Evolutionary conservation across 2,113 vertebrate genomes (phyloP).

Genomic region (Rallus limicola): DNA sequence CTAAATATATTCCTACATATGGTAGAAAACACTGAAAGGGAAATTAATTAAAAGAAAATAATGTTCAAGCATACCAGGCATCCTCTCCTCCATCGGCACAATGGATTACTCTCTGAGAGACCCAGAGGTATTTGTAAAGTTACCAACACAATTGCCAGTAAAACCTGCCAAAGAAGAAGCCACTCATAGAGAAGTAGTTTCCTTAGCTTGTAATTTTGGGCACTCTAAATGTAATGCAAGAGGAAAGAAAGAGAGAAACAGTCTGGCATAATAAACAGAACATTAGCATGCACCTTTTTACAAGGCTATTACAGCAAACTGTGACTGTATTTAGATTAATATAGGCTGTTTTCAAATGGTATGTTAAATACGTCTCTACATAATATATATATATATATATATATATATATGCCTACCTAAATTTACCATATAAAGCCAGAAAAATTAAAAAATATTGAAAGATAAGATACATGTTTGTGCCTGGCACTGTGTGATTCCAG

Average conservation of each 20-base stretch:
- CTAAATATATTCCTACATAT: neutral
- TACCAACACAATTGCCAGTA: neutral
- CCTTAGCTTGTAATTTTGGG: neutral
- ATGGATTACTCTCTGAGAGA: conserved; percentile 13
- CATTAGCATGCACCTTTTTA: neutral
- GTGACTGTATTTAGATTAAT: neutral
- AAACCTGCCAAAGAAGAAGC: neutral
- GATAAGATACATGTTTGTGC: neutral
- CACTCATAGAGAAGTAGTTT: neutral
- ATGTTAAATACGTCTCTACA: neutral
- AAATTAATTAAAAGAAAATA: conserved; percentile 8
- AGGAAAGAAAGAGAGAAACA: neutral
- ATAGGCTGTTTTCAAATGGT: neutral
- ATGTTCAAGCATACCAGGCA: neutral
- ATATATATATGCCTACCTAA: neutral
- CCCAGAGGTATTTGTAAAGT: neutral
- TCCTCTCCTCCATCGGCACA: neutral
- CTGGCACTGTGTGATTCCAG: neutral
- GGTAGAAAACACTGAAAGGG: neutral
- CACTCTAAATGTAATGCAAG: neutral
- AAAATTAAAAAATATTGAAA: neutral
- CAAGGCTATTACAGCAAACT: neutral
- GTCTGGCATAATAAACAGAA: neutral
- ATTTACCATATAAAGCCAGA: neutral
- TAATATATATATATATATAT: neutral